Evolutionary conservation across 2,797 vertebrate genomes (phyloP).

Genomic region (Emys orbicularis): DNA sequence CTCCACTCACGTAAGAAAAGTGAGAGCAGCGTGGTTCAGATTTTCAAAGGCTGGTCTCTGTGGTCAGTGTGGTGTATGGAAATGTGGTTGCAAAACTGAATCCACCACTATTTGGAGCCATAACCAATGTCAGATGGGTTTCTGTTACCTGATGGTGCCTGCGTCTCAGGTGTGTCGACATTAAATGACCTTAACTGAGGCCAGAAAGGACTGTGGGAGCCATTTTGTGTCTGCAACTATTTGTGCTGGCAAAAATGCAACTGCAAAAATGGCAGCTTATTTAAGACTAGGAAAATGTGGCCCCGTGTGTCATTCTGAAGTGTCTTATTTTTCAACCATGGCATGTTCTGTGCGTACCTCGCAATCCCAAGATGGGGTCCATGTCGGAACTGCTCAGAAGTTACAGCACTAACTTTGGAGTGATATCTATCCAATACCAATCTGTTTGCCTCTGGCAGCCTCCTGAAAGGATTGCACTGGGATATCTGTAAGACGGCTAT

Average conservation of each 20-base stretch:
- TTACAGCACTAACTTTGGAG: background rate
- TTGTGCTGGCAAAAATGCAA: background rate
- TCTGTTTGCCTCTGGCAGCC: fast-evolving
- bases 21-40: background rate
- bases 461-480: fast-evolving
- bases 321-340: background rate
- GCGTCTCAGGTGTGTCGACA: background rate
- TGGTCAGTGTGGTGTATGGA: background rate
- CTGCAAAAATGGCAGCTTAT: background rate
- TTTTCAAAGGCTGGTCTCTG: background rate
- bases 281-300: background rate
- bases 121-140: background rate
- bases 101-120: background rate
- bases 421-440: fast-evolving
- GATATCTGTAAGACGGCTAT: background rate
- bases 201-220: background rate
- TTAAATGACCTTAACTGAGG: background rate
- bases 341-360: background rate
- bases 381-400: background rate
- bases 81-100: background rate
- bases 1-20: background rate
- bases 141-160: background rate
- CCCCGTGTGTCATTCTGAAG: background rate
- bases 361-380: background rate
- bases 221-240: background rate